phyloP scores from a whole-genome alignment of 2,113 vertebrate genomes.

The Sylvilagus bachmani region DNA sequence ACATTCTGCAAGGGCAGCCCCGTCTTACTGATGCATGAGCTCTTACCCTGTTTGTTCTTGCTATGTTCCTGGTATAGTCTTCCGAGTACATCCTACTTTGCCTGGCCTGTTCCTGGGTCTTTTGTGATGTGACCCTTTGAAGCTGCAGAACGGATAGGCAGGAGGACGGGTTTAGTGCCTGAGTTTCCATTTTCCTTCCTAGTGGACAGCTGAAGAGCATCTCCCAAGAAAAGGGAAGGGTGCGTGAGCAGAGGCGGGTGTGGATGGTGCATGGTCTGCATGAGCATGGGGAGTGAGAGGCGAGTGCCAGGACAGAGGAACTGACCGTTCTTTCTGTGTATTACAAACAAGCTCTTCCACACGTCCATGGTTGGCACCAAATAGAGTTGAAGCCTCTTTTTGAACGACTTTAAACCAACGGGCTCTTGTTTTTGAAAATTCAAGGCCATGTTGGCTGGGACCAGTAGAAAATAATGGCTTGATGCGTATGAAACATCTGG shows the following conservation, averaged over 20 bases:
- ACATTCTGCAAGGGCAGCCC: not conserved
- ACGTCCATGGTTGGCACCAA: not conserved
- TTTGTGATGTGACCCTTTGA: not conserved
- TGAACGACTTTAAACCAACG: not conserved
- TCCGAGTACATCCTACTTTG: not conserved
- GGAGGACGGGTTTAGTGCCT: not conserved
- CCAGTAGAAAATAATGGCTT: not conserved
- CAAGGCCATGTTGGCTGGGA: not conserved
- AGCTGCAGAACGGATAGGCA: not conserved
- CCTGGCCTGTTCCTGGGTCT: not conserved
- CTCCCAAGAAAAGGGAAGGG: no score
- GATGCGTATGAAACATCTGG: not conserved
- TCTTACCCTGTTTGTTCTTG: not conserved
- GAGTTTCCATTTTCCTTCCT: not conserved
- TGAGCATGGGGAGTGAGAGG: not conserved
- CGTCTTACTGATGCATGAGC: not conserved
- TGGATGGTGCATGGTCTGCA: not conserved
- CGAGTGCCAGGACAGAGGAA: not conserved
- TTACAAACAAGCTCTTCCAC: not conserved
- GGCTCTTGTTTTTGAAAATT: not conserved
- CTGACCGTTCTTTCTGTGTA: not conserved
- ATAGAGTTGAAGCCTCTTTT: not conserved
- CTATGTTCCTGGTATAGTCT: not conserved
- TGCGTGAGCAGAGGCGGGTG: rapidly evolving
- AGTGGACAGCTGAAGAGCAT: not conserved